A percentile compares a stretch with the other conserved stretches of the same genome.
Conservation (phyloP, 2,888 invertebrate species). For the Drosophila lacicola region DNA sequence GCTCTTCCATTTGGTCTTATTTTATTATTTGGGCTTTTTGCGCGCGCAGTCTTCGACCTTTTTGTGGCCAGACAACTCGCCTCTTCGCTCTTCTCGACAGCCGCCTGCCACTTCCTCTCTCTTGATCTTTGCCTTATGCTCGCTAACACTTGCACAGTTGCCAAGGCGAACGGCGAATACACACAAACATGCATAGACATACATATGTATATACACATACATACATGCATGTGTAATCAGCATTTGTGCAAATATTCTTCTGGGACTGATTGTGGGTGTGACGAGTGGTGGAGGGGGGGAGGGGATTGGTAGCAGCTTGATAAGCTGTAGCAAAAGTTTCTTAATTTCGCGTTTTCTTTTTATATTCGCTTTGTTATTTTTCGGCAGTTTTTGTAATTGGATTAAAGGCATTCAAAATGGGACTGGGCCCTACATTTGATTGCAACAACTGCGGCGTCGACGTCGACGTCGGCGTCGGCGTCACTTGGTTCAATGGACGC, state of each 20-base stretch:
- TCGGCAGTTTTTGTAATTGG: constrained; percentile 30
- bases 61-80: constrained; percentile 10
- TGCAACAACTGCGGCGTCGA: constrained; percentile 26
- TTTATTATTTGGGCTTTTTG: constrained; percentile 2
- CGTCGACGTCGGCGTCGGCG: constrained; percentile 9
- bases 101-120: neutral
- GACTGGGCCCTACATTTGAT: constrained; percentile 38
- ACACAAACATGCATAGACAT: neutral
- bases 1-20: constrained; percentile 10
- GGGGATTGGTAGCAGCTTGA: constrained; percentile 2
- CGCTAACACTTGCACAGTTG: constrained; percentile 56
- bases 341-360: neutral
- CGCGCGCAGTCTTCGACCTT: constrained; percentile 13
- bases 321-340: constrained; percentile 22
- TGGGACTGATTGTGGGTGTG: neutral
- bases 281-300: neutral
- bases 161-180: constrained; percentile 5
- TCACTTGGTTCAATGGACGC: constrained; percentile 51
- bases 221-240: constrained; percentile 16
- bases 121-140: neutral
- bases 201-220: neutral
- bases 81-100: neutral
- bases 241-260: constrained; percentile 35
- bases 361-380: constrained; percentile 8
- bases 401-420: constrained; percentile 36